These are phyloP conservation scores for Andrena trimmerana DNA, from an alignment of 2,888 invertebrate genomes.

Conservation along the genomic window DNA sequence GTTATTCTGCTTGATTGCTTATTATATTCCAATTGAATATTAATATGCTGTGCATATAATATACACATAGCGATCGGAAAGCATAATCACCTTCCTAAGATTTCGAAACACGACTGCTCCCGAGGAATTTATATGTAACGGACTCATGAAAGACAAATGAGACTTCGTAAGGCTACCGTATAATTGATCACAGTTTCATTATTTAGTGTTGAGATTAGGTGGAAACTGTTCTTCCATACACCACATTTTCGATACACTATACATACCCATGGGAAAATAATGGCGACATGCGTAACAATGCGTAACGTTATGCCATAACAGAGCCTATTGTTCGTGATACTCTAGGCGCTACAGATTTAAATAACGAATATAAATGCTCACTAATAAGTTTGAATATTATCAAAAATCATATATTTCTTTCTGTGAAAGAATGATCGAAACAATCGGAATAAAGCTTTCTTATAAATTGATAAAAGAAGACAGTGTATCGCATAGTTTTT, in stretches of 20 bases:
- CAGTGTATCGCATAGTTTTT: conserved; percentile 2
- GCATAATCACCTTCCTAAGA: not conserved
- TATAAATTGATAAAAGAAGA: not conserved
- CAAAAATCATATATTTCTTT: conserved; percentile 21
- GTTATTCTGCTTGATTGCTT: conserved; percentile 26
- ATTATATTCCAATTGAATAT: conserved; percentile 19
- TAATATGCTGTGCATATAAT: not conserved
- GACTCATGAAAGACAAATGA: conserved; percentile 8
- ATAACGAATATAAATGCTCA: conserved; percentile 21
- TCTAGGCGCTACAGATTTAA: conserved; percentile 2
- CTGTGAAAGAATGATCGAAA: conserved; percentile 41
- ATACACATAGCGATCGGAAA: not conserved
- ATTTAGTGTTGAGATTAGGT: not conserved
- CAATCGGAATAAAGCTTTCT: conserved; percentile 8
- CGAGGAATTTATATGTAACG: not conserved
- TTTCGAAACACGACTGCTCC: conserved; percentile 10
- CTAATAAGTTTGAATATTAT: conserved; percentile 41
- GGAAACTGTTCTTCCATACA: conserved; percentile 39
- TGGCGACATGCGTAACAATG: not conserved
- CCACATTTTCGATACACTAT: conserved; percentile 10
- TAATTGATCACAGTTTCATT: conserved; percentile 3
- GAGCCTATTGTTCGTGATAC: not conserved
- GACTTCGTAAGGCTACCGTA: not conserved
- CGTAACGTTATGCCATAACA: conserved; percentile 3
- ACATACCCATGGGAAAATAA: no score